Evolutionary conservation across 2,113 vertebrate species (phyloP), one percentile per base, ranked within the genome.

Genomic region (Phoxinus phoxinus): DNA sequence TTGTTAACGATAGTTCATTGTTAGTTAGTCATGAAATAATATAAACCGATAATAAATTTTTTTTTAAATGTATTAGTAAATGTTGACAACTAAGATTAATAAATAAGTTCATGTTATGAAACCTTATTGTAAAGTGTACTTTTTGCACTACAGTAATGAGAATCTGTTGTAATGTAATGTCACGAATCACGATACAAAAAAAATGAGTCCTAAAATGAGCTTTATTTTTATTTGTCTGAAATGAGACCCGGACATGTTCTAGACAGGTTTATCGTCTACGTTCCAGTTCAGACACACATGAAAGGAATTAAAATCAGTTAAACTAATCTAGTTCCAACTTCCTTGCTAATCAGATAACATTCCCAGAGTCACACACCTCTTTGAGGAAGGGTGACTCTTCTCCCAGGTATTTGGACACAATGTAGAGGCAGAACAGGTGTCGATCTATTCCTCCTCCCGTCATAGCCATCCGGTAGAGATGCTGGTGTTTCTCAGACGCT

Each of bases 351-450:
- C 5, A 46, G 67, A 72, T 41, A 3, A 25, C 65, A 23, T 30
- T 71, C 48, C 37, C 65, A 84, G 11, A 48, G 6, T 35, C 12
- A 13, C 30, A 35, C 86, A 95, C 96, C 95, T 96, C 93, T 90
- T 95, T 95, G 53, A 96, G 90, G 88, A 96, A 96, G 69, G 95
- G 93, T 4, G 96, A 96, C 72, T 96, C 95, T 59, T 95, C 89
- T 67, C 94, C 94, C 4, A 96, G 93, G 88, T 95, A 96, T 89
- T 95, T 94, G 25, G 96, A 96, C 30, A 96, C 94, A 32, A 97
- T 87, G 6, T 95, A 96, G 76, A 97, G 95, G n/a, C 96, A 96
- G 46, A 97, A 97, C 74, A 97, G 95, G 91, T 97, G 97, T 25
- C 97, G 92, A 91, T 97, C 97, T 1, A 96, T 93, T 10, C 97